Conservation (phyloP, 37 sponge, comb jelly and placozoan genomes). For the Hormiphora californensis region DNA sequence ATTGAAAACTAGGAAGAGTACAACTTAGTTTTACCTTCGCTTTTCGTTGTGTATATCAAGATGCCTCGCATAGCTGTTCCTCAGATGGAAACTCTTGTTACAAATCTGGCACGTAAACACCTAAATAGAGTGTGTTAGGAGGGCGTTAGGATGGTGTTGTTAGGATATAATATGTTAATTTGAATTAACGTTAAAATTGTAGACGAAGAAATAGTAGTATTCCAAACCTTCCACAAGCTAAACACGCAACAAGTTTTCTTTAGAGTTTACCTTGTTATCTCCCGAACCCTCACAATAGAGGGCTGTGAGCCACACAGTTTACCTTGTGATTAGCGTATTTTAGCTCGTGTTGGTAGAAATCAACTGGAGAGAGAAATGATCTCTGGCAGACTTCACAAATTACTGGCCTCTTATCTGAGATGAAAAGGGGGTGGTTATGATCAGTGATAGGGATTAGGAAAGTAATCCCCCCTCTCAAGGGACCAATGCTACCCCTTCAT, state of each 20-base stretch:
- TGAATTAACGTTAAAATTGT: no score
- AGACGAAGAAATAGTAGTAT: no score
- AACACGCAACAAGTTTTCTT: no score
- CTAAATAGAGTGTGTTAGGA: background rate
- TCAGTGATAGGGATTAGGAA: background rate
- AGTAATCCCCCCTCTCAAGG: background rate
- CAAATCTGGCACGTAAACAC: background rate
- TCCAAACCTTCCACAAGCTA: no score
- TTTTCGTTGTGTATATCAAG: slow-evolving; percentile 31
- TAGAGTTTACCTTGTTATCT: no score
- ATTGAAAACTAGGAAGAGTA: no score
- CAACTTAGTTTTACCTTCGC: no score
- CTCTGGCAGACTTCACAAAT: slow-evolving; percentile 41
- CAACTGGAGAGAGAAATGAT: background rate
- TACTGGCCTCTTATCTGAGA: background rate
- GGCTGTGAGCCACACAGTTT: no score
- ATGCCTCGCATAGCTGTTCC: slow-evolving; percentile 34
- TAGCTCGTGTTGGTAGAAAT: slow-evolving; percentile 32
- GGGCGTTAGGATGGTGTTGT: no score
- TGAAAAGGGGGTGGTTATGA: background rate
- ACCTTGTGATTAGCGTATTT: slow-evolving; percentile 33
- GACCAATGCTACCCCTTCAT: no score
- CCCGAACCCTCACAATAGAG: no score
- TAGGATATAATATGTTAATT: no score
- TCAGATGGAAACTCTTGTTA: slow-evolving; percentile 18